Evolutionary conservation across 2,797 vertebrate genomes (phyloP).

Genomic region (Microcaecilia unicolor): DNA sequence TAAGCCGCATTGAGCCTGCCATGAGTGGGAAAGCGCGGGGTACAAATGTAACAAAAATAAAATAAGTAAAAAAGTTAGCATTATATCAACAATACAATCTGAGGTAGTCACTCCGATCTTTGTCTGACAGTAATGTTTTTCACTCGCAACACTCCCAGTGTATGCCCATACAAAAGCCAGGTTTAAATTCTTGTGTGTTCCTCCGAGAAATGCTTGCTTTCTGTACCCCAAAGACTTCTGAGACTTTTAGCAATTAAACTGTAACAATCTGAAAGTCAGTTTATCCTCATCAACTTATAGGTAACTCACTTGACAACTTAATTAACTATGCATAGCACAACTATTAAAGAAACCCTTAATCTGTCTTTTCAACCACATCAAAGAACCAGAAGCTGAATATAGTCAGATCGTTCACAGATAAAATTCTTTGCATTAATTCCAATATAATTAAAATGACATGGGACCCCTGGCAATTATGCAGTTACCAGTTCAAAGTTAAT

Average conservation of each 20-base stretch:
- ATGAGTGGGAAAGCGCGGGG: no score
- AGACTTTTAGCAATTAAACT: slow-evolving; percentile 9
- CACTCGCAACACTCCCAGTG: no score
- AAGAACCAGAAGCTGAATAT: slow-evolving; percentile 13
- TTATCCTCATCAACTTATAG: slow-evolving; percentile 1
- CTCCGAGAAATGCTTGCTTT: neutral
- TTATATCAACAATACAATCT: no score
- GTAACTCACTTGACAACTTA: slow-evolving; percentile 43
- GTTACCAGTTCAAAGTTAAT: no score
- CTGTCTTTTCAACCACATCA: slow-evolving; percentile 21
- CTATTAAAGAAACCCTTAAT: slow-evolving; percentile 26
- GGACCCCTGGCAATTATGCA: slow-evolving; percentile 29
- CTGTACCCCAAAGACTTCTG: neutral
- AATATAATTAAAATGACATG: slow-evolving; percentile 38
- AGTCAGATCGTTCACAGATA: slow-evolving; percentile 19
- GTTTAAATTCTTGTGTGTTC: no score
- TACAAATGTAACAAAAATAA: no score
- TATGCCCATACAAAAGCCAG: no score
- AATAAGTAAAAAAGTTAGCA: no score
- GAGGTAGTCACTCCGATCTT: no score
- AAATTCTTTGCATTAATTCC: slow-evolving; percentile 32
- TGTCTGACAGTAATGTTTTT: no score
- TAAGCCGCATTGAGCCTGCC: no score
- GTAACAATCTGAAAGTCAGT: slow-evolving; percentile 29
- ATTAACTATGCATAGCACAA: slow-evolving; percentile 33